Evolutionary conservation across 2,797 vertebrate species (phyloP), one percentile per base, ranked within the genome.

Genomic region (Pseudochaenichthys georgianus): DNA sequence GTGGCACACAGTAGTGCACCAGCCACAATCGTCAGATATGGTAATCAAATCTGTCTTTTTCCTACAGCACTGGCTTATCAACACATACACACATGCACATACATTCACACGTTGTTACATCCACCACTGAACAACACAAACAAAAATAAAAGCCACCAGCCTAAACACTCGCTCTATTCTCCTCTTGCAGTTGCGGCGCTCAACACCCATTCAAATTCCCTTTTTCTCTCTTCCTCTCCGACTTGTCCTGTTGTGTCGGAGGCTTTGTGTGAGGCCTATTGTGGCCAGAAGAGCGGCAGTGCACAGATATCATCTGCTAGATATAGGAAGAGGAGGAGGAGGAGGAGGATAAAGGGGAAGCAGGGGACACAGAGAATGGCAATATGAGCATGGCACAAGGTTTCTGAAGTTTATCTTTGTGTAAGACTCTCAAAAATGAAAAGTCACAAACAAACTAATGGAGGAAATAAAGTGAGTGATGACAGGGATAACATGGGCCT

Each of bases 201-300:
- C 69, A 38, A 81, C 76, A 70, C 68, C 70, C 89, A 85, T 87
- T 89, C 85, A 89, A 63, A 73, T 64, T 73, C 45, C 48, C 59
- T 82, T 86, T 70, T 80, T 77, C 51, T 75, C 70, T 88, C 64
- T 82, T 77, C 72, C 57, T 88, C 80, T 86, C 84, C 12, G 67
- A 78, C 83, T 86, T 83, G 82, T 90, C 81, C 82, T 4, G 70
- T 83, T 87, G 76, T 86, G 82, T 90, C 66, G 51, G 65, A 83
- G 87, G 81, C 89, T 93, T 92, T 90, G 88, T 91, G 90, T 88
- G 81, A 75, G 84, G 83, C 73, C 88, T 66, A 85, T 92, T 93
- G 90, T 89, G 86, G 83, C 80, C 55, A 63, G 64, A 75, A 74
- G 78, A 88, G 84, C 77, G 42, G 84, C 78, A 73, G 69, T 50